Evolutionary conservation across 1,140 invertebrate species (phyloP).

Genomic region (Drosophila santomea): DNA sequence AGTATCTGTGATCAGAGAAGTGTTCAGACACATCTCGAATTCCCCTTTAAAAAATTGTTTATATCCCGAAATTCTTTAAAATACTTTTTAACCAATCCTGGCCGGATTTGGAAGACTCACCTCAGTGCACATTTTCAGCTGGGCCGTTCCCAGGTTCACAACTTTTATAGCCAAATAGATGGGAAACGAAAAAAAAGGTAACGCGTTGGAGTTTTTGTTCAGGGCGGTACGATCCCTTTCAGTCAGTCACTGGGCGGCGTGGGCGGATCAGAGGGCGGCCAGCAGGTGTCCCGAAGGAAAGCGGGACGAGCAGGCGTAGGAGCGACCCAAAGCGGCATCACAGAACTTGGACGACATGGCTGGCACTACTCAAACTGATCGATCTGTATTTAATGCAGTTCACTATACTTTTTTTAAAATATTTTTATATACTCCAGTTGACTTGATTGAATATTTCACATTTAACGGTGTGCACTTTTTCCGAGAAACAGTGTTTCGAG

Average conservation of each 20-base stretch:
- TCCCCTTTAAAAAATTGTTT: neutral
- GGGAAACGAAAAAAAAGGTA: constrained; percentile 36
- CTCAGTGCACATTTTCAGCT: constrained; percentile 81
- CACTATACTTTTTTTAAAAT: neutral
- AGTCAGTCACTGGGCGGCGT: constrained; percentile 37
- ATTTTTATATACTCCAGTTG: constrained; percentile 13
- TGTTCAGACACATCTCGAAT: no score
- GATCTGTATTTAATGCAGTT: constrained; percentile 7
- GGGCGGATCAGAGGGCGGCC: constrained; percentile 56
- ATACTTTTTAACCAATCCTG: neutral
- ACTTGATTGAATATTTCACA: constrained; percentile 10
- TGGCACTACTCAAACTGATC: constrained; percentile 28
- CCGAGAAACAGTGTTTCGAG: constrained; percentile 22
- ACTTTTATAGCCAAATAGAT: constrained; percentile 67
- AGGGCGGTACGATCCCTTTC: constrained; percentile 34
- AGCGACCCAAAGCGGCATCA: constrained; percentile 62
- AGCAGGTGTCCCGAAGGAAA: constrained; percentile 47
- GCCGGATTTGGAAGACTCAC: constrained; percentile 43
- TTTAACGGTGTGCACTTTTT: constrained; percentile 38
- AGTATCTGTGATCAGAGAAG: neutral
- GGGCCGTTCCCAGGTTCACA: constrained; percentile 67
- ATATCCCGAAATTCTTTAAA: neutral
- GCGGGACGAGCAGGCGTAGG: constrained; percentile 39
- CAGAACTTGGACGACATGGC: constrained; percentile 62
- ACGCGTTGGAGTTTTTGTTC: constrained; percentile 27